phyloP scores from a whole-genome alignment of 2,888 invertebrate species.

The Leptinotarsa peninsularis region DNA sequence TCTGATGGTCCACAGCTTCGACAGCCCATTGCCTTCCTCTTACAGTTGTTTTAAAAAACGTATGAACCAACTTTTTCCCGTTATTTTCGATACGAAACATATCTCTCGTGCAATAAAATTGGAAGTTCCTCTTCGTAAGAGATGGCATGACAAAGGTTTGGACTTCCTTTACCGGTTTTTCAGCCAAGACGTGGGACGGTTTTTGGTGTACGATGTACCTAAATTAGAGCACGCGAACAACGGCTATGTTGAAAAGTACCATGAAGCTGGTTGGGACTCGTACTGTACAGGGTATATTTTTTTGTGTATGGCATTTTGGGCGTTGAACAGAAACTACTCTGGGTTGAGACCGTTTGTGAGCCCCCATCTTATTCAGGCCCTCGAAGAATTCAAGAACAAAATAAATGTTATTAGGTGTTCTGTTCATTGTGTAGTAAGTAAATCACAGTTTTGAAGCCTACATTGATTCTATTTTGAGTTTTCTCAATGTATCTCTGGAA shows the following conservation, averaged over 20 bases:
- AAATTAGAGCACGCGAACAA: constrained; percentile 57
- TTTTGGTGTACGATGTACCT: constrained; percentile 64
- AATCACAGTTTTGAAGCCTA: too few species aligned
- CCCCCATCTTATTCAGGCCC: constrained; percentile 68
- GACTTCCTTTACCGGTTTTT: constrained; percentile 73
- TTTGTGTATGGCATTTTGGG: constrained; percentile 74
- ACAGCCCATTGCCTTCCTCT: constrained; percentile 75
- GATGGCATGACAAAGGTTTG: constrained; percentile 67
- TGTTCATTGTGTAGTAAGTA: constrained; percentile 71
- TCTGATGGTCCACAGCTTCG: constrained; percentile 79
- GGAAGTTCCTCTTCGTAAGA: constrained; percentile 56
- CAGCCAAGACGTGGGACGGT: constrained; percentile 65
- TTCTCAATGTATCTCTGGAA: too few species aligned
- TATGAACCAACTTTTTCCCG: constrained; percentile 74
- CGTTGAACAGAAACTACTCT: constrained; percentile 68
- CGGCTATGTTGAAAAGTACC: constrained; percentile 63
- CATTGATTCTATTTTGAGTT: too few species aligned
- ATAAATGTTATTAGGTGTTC: constrained; percentile 74
- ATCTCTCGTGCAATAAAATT: constrained; percentile 71
- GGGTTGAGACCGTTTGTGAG: constrained; percentile 68
- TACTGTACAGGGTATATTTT: constrained; percentile 82
- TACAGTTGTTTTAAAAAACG: constrained; percentile 76
- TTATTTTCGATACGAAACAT: constrained; percentile 80
- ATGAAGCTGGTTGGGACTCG: constrained; percentile 89
- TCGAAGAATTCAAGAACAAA: constrained; percentile 69